Percentiles rank a stretch among this genome's conserved stretches.
phyloP scores from a whole-genome alignment of 35 echinoderm and acorn worm genomes.

The Diadema setosum region DNA sequence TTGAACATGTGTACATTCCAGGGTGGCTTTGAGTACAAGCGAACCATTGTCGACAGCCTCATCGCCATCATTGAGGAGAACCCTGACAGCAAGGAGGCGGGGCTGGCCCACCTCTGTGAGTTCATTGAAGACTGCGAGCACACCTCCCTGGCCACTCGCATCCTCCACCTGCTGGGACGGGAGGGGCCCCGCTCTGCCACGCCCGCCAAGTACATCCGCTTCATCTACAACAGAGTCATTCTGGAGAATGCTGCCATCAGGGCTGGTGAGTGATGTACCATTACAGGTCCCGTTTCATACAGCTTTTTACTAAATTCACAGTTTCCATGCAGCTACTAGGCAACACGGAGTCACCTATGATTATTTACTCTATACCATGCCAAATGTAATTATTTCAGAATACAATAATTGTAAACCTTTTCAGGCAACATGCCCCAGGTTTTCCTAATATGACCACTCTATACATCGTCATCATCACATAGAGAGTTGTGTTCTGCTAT shows the following conservation, averaged over 20 bases:
- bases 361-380: no score
- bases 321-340: no score
- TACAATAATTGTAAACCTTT: no score
- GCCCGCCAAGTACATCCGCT: constrained; percentile 95
- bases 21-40: constrained; percentile 99
- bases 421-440: no score
- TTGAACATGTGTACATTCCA: background rate
- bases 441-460: no score
- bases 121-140: constrained; percentile 99
- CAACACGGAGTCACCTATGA: no score
- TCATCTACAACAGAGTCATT: constrained; percentile 98
- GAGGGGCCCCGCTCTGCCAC: constrained; percentile 92
- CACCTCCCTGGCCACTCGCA: constrained; percentile 85
- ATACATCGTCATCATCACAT: no score
- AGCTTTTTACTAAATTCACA: no score
- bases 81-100: constrained; percentile 91
- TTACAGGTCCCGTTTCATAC: no score
- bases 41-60: constrained; percentile 89
- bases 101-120: constrained; percentile 93
- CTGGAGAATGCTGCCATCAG: constrained; percentile 95
- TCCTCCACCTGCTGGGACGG: constrained; percentile 90
- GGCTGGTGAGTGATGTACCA: constrained; percentile 98
- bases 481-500: no score
- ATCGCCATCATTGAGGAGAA: constrained; percentile 97
- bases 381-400: no score